A percentile compares a stretch with the other conserved stretches of the same genome.
phyloP scores from a whole-genome alignment of 2,797 vertebrate species.

The Eulemur mongoz region DNA sequence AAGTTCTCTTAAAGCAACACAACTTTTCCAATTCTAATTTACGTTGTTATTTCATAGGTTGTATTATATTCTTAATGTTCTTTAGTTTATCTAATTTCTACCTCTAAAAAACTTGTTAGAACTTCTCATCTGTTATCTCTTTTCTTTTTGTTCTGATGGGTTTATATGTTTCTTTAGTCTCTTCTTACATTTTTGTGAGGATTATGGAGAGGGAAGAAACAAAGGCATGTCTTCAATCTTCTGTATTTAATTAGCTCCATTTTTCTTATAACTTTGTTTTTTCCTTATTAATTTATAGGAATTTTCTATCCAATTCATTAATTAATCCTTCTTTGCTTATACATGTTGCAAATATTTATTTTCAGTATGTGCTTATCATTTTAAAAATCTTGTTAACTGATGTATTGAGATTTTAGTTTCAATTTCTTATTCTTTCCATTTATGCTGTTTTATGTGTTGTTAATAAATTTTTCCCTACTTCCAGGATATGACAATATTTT shows the following conservation, averaged over 20 bases:
- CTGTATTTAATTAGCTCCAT: background rate
- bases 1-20: background rate
- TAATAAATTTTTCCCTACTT: background rate
- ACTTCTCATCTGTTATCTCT: background rate
- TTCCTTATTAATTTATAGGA: background rate
- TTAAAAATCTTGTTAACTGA: background rate
- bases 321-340: background rate
- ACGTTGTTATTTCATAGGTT: background rate
- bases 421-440: background rate
- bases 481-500: background rate
- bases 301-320: background rate
- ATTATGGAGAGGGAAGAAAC: background rate
- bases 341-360: background rate
- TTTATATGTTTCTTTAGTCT: background rate
- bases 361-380: background rate
- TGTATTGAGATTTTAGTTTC: background rate
- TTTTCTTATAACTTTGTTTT: background rate
- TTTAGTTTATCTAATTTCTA: constrained; percentile 14
- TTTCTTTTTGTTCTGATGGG: background rate
- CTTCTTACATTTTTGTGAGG: background rate
- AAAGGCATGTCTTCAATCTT: background rate
- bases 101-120: background rate
- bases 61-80: background rate
- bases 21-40: background rate
- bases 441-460: background rate